A percentile compares a stretch with the other conserved stretches of the same genome.
These are phyloP conservation scores for Diadophis punctatus DNA, from an alignment of 2,113 vertebrate genomes.

Conservation along the genomic window DNA sequence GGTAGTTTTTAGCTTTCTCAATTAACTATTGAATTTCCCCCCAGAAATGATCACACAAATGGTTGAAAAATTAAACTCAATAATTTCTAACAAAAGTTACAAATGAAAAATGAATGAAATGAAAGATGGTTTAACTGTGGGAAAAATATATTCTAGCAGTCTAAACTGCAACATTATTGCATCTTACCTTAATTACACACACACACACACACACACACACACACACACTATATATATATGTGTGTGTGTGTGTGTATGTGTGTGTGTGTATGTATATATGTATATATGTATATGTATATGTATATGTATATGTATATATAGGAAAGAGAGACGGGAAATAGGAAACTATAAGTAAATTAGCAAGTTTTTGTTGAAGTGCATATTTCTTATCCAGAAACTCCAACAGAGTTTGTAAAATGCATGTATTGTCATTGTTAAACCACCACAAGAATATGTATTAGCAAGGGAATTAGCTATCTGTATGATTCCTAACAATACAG, in stretches of 20 bases:
- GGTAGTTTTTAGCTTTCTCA: background rate
- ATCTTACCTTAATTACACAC: background rate
- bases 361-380: conserved; percentile 35
- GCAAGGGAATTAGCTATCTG: background rate
- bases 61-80: conserved; percentile 41
- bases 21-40: background rate
- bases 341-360: conserved; percentile 18
- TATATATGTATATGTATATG: too few species aligned
- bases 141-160: conserved; percentile 24
- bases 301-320: too few species aligned
- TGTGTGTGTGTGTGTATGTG: too few species aligned
- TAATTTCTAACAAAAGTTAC: conserved; percentile 29
- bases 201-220: background rate
- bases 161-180: conserved; percentile 31
- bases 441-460: conserved; percentile 12
- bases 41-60: conserved; percentile 3
- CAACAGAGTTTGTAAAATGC: conserved; percentile 35
- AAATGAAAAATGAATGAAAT: conserved; percentile 28
- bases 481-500: background rate
- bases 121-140: conserved; percentile 23
- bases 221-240: too few species aligned
- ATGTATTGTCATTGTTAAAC: background rate
- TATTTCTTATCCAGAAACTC: conserved; percentile 30
- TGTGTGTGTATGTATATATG: too few species aligned
- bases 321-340: conserved; percentile 24